These are phyloP conservation scores for Amphiprion clarkii DNA, from an alignment of 2,797 vertebrate species.

Conservation along the genomic window DNA sequence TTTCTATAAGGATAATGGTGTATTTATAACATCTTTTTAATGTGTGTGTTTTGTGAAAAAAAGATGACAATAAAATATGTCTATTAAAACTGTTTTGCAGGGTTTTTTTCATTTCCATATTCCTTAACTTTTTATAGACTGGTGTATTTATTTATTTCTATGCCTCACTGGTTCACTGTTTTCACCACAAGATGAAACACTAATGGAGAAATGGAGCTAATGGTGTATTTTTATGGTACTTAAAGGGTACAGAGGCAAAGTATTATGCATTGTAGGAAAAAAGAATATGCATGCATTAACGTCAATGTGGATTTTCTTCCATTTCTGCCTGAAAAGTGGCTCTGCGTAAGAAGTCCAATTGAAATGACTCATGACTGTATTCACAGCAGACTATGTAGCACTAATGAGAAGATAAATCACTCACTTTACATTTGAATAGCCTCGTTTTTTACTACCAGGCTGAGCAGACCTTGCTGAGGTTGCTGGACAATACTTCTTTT, in stretches of 20 bases:
- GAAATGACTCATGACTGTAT: constrained; percentile 37
- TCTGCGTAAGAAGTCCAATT: constrained; percentile 11
- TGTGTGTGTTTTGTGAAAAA: constrained; percentile 36
- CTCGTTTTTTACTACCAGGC: constrained; percentile 32
- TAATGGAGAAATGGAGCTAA: neutral
- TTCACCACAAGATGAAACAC: constrained; percentile 45
- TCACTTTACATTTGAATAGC: constrained; percentile 61
- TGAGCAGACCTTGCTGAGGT: constrained; percentile 2
- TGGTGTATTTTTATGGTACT: neutral
- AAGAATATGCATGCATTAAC: neutral
- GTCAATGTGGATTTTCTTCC: neutral
- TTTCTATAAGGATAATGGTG: constrained; percentile 70
- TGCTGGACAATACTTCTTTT: constrained; percentile 25
- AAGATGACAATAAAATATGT: constrained; percentile 68
- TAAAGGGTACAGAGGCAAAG: no score
- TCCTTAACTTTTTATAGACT: neutral
- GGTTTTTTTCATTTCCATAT: neutral
- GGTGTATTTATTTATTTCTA: neutral
- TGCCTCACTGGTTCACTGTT: neutral
- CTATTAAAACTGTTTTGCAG: constrained; percentile 15
- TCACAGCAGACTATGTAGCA: constrained; percentile 20
- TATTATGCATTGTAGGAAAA: no score
- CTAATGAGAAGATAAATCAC: constrained; percentile 64
- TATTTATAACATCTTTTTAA: constrained; percentile 79
- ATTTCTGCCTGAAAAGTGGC: constrained; percentile 1